Evolutionary conservation across 1,140 invertebrate species (phyloP).

Genomic region (Yoshiicerus persimilis): DNA sequence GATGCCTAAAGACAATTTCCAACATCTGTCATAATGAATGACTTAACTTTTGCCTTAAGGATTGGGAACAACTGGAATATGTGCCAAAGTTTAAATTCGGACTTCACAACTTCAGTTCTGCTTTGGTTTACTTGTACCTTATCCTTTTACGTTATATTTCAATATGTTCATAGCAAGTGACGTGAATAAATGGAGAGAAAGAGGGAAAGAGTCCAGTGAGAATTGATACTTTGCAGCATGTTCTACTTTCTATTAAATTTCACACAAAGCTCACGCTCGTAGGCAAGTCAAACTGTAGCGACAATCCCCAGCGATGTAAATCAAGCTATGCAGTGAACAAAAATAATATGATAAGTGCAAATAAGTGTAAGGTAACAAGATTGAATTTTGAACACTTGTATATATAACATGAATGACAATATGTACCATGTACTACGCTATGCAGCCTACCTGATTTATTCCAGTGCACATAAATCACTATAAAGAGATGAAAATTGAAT

Average conservation of each 20-base stretch:
- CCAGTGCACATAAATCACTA: too few species aligned
- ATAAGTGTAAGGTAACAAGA: background rate
- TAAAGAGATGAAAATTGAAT: too few species aligned
- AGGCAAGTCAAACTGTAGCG: background rate
- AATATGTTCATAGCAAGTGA: background rate
- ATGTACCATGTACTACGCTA: too few species aligned
- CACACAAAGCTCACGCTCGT: background rate
- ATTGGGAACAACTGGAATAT: background rate
- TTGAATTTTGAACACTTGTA: too few species aligned
- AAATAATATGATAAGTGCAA: background rate
- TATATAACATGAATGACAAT: too few species aligned
- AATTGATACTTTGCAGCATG: background rate
- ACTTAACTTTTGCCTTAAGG: background rate
- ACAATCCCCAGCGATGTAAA: background rate
- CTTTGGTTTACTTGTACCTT: background rate
- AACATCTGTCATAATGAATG: background rate
- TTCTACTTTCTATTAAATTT: background rate
- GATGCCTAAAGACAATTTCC: too few species aligned
- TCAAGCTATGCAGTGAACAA: background rate
- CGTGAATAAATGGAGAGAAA: background rate
- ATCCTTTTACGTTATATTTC: background rate
- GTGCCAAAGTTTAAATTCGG: background rate
- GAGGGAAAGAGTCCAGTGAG: background rate
- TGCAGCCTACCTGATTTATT: too few species aligned
- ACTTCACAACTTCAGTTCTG: background rate